Conservation (phyloP, 1,140 invertebrate genomes). For the Zaprionus davidi region DNA sequence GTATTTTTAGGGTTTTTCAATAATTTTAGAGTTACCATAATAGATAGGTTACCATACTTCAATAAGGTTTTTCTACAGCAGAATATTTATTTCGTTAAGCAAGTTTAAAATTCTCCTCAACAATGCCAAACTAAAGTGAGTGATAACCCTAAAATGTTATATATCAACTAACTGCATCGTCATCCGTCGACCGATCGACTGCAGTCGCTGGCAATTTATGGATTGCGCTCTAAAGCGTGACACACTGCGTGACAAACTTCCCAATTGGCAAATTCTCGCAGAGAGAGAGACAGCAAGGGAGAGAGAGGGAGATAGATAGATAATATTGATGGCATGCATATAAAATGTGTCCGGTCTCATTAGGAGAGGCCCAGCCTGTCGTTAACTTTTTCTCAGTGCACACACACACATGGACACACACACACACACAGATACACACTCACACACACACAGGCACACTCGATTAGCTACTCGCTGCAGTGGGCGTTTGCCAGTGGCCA, state of each 20-base stretch:
- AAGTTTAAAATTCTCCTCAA: background rate
- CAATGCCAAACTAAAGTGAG: background rate
- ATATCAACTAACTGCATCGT: background rate
- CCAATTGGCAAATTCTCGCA: background rate
- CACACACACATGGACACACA: constrained; percentile 19
- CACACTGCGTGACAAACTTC: constrained; percentile 1
- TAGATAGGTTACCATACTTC: too few species aligned
- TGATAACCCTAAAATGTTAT: background rate
- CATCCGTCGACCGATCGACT: background rate
- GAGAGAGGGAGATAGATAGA: background rate
- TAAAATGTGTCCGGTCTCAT: constrained; percentile 21
- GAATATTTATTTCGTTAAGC: background rate
- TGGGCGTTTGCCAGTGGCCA: constrained; percentile 75
- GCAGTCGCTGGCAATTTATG: background rate
- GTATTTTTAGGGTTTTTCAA: too few species aligned
- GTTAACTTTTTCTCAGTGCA: constrained; percentile 38
- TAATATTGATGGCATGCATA: constrained; percentile 8
- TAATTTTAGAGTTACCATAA: too few species aligned
- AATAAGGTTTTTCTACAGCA: too few species aligned
- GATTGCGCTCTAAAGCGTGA: background rate
- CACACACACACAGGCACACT: constrained; percentile 23
- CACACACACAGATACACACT: constrained; percentile 14
- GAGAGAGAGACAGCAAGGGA: background rate
- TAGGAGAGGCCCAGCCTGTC: constrained; percentile 3
- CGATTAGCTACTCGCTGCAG: constrained; percentile 54